Conservation (phyloP, 1,140 invertebrate species). For the Araneus ventricosus region DNA sequence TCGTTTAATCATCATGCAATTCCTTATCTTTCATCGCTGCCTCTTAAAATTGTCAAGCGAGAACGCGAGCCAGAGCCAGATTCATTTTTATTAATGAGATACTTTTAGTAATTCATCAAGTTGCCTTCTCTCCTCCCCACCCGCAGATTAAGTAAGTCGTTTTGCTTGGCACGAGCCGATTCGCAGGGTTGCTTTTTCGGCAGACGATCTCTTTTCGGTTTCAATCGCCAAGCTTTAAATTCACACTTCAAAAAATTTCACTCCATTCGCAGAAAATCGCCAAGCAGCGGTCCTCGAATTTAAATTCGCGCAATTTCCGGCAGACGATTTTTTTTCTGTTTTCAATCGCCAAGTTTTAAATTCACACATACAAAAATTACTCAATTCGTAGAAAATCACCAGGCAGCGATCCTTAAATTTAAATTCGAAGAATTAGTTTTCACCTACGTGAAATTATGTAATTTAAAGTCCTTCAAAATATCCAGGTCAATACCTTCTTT, state of each 20-base stretch:
- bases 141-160: slow-evolving; percentile 66
- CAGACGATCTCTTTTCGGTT: slow-evolving; percentile 25
- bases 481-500: too few species aligned
- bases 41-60: slow-evolving; percentile 73
- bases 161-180: slow-evolving; percentile 20
- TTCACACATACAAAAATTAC: background rate
- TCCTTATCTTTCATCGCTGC: slow-evolving; percentile 69
- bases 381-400: background rate
- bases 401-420: too few species aligned
- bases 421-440: too few species aligned
- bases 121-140: slow-evolving; percentile 24
- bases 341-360: background rate
- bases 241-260: slow-evolving; percentile 43
- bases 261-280: background rate
- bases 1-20: slow-evolving; percentile 72
- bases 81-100: slow-evolving; percentile 75
- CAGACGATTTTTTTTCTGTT: background rate
- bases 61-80: slow-evolving; percentile 57
- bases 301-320: background rate
- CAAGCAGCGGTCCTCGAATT: background rate
- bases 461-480: too few species aligned
- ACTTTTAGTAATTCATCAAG: slow-evolving; percentile 74
- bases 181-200: slow-evolving; percentile 26
- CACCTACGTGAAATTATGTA: too few species aligned
- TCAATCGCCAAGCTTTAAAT: slow-evolving; percentile 35